These are phyloP conservation scores for Ormia ochracea DNA, from an alignment of 2,888 invertebrate species.

Conservation along the genomic window DNA sequence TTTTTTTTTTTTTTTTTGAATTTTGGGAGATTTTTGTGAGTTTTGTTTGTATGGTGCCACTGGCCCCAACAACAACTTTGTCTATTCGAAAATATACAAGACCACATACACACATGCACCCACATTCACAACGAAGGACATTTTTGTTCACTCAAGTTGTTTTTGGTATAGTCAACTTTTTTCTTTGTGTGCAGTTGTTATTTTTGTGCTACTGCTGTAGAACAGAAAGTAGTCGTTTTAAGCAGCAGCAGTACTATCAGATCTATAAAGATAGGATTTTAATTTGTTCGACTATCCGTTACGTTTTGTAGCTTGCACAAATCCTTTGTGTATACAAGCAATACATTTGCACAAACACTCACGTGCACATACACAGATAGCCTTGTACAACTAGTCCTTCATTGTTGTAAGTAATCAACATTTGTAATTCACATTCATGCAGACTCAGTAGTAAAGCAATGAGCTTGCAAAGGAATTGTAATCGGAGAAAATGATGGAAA, in stretches of 20 bases:
- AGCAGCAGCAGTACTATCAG: constrained; percentile 27
- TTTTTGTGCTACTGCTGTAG: constrained; percentile 21
- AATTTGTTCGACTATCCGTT: constrained; percentile 63
- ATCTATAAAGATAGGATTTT: constrained; percentile 62
- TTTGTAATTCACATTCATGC: constrained; percentile 51
- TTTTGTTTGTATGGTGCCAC: constrained; percentile 54
- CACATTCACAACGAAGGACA: constrained; percentile 10
- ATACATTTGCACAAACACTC: constrained; percentile 9
- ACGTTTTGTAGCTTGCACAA: constrained; percentile 63
- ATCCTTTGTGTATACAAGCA: constrained; percentile 60
- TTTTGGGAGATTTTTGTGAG: constrained; percentile 51
- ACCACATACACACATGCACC: not conserved
- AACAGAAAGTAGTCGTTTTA: constrained; percentile 38
- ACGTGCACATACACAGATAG: not conserved
- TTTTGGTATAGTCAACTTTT: not conserved
- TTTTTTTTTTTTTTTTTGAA: too few species aligned
- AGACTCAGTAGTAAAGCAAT: not conserved
- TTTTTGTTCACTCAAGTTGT: constrained; percentile 30
- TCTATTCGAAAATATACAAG: not conserved
- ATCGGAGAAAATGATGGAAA: constrained; percentile 23
- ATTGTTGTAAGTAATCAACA: constrained; percentile 60
- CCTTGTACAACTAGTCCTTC: constrained; percentile 34
- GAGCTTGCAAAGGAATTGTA: constrained; percentile 12
- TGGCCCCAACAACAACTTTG: constrained; percentile 32
- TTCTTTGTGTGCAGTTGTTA: not conserved